Evolutionary conservation across 2,113 vertebrate genomes (phyloP), one percentile per base, ranked within the genome.

Genomic region (Dissostichus mawsoni): DNA sequence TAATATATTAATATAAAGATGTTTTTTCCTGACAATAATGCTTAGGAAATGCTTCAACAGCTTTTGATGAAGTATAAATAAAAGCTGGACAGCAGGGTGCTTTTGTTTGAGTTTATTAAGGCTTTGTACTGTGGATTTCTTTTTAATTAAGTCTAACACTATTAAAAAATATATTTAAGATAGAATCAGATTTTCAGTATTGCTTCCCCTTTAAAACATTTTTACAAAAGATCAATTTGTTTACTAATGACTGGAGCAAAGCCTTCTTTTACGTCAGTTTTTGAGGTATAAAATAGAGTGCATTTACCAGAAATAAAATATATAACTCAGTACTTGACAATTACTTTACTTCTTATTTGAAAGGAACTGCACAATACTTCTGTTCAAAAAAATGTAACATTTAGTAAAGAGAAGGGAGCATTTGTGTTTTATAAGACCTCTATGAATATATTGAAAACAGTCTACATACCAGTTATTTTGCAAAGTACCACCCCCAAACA

Each of bases 401-500:
- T 25, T 44, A 18, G 1, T 9, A 13, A 29, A 29, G 29, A 29
- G 29, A 29, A 29, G 29, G 29, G 29, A 29, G 29, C 29, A 29
- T 29, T 29, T 29, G 29, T 29, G 69, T 52, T 29, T 66, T 36
- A 62, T 62, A 33, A 20, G 9, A 14, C 10, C 65, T 48, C 9
- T 11, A 53, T 65, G 23, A 45, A 23, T 48, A 2, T 29, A 2
- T 3, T 51, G 3, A 20, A 14, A 44, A n/a, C n/a, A 41, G n/a
- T 7, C 25, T 53, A 13, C 36, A 29, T 29, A 57, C 70, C 65
- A 12, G 63, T n/a, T 20, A 25, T 20, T 18, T 14, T 67, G 52
- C 55, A 65, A 66, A 74, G 80, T 44, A 68, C 68, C 41, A 50
- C 80, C 76, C 51, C 58, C 51, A 14, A 8, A 47, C 65, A 69